Evolutionary conservation across 2,113 vertebrate genomes (phyloP).

Genomic region (Plecturocebus donacophilus): DNA sequence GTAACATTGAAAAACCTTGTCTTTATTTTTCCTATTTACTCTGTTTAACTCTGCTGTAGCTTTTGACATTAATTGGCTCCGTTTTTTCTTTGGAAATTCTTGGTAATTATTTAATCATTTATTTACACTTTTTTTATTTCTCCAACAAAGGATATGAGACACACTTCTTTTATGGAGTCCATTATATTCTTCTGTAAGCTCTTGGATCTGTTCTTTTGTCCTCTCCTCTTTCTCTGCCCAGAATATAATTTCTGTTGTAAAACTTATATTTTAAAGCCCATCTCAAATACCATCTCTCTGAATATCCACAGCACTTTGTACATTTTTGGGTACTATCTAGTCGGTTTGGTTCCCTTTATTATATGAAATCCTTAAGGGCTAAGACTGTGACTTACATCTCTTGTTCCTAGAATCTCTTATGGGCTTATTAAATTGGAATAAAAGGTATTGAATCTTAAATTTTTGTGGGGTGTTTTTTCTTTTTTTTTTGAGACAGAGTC

Average conservation of each 20-base stretch:
- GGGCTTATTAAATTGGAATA: conserved; percentile 40
- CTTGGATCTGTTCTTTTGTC: not conserved
- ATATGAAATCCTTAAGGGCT: not conserved
- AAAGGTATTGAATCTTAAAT: conserved; percentile 34
- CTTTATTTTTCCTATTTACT: conserved; percentile 6
- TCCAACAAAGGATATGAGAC: not conserved
- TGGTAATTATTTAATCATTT: conserved; percentile 14
- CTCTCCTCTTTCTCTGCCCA: not conserved
- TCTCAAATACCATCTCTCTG: not conserved
- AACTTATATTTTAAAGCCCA: not conserved
- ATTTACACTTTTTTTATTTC: not conserved
- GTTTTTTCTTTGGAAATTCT: not conserved
- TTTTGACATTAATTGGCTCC: not conserved
- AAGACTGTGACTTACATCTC: not conserved
- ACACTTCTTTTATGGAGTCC: not conserved
- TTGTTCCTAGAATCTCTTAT: not conserved
- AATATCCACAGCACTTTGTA: not conserved
- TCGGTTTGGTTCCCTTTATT: not conserved
- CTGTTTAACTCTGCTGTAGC: not conserved
- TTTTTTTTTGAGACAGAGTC: no score
- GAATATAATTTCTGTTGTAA: conserved; percentile 32
- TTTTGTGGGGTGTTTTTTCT: no score
- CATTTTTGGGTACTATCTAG: not conserved
- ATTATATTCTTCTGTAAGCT: not conserved
- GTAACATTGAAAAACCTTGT: not conserved